Evolutionary conservation across 2,888 invertebrate genomes (phyloP).

Genomic region (Eristalis pertinax): DNA sequence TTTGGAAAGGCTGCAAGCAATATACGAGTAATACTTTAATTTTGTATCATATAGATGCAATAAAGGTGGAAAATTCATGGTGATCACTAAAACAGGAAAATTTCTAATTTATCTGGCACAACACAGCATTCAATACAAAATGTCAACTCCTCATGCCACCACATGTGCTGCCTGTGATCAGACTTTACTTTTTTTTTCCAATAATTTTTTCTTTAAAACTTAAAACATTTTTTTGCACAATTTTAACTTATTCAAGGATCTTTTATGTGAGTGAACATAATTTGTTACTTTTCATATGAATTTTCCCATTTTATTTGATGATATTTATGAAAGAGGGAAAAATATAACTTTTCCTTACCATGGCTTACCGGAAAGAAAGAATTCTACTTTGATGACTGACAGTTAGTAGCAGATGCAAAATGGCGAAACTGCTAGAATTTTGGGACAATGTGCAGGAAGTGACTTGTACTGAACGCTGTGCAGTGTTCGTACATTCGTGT

Average conservation of each 20-base stretch:
- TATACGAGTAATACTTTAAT: neutral
- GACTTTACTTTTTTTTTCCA: neutral
- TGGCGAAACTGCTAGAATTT: conserved; percentile 59
- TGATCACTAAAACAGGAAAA: conserved; percentile 1
- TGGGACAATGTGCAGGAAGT: conserved; percentile 56
- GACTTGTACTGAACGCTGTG: conserved; percentile 4
- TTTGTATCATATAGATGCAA: neutral
- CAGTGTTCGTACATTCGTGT: neutral
- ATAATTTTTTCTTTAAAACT: neutral
- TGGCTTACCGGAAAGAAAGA: conserved; percentile 82
- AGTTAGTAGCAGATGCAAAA: conserved; percentile 46
- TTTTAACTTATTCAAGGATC: neutral
- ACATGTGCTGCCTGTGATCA: conserved; percentile 42
- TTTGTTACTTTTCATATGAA: conserved; percentile 70
- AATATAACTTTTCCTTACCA: conserved; percentile 78
- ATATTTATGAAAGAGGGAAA: conserved; percentile 74
- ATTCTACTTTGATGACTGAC: conserved; percentile 73
- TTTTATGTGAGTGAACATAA: conserved; percentile 72
- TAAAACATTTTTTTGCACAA: neutral
- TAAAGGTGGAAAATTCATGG: conserved; percentile 47
- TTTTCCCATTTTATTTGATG: conserved; percentile 74
- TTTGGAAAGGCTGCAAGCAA: conserved; percentile 89
- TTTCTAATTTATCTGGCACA: conserved; percentile 8
- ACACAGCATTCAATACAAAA: conserved; percentile 48
- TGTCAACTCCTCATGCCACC: conserved; percentile 54